phyloP scores from a whole-genome alignment of 2,113 vertebrate species.

The Saimiri boliviensis region DNA sequence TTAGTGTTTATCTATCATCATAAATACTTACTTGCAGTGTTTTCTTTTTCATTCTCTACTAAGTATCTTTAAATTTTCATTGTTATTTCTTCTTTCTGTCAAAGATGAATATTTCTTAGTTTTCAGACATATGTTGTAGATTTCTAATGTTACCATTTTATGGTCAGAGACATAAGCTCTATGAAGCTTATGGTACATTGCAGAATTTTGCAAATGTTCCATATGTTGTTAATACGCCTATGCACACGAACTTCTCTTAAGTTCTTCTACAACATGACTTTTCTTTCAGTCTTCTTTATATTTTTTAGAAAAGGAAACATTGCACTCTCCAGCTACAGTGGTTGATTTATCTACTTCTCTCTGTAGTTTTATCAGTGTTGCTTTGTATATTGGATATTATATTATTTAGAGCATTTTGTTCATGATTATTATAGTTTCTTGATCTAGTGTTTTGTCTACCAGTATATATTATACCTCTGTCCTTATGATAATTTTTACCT shows the following conservation, averaged over 20 bases:
- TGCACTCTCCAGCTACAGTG: background rate
- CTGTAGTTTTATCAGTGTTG: background rate
- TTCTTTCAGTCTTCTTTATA: background rate
- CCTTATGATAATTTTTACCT: background rate
- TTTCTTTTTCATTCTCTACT: background rate
- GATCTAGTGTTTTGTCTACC: background rate
- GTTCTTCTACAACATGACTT: background rate
- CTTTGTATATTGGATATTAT: background rate
- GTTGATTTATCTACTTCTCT: background rate
- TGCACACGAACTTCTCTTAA: background rate
- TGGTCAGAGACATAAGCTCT: background rate
- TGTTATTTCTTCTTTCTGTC: slow-evolving; percentile 2
- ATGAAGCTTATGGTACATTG: background rate
- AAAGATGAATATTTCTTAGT: background rate
- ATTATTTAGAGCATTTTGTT: background rate
- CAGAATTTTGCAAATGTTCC: background rate
- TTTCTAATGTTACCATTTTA: background rate
- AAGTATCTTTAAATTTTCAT: background rate
- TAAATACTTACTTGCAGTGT: background rate
- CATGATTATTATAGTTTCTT: background rate
- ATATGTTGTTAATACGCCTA: background rate
- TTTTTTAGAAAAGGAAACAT: background rate
- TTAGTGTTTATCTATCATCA: background rate
- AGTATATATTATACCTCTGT: background rate
- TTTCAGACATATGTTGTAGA: background rate